phyloP scores from a whole-genome alignment of 1,140 invertebrate species.

The Aleiodes sp. region DNA sequence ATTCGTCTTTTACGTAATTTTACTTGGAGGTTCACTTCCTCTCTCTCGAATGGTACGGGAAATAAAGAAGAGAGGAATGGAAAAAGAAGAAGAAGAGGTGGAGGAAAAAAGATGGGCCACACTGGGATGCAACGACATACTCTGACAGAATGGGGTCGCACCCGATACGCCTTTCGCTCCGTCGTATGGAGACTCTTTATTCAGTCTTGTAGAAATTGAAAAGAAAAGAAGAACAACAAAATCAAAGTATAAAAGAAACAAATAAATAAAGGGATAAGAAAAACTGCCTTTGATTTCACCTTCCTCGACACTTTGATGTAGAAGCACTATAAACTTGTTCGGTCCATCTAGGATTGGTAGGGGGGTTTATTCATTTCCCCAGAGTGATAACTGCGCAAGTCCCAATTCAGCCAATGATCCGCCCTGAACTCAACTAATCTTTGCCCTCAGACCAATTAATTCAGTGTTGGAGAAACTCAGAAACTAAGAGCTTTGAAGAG shows the following conservation, averaged over 20 bases:
- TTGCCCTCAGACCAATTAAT: constrained; percentile 26
- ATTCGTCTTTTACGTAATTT: constrained; percentile 34
- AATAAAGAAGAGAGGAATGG: too few relatives aligned
- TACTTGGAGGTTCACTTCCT: constrained; percentile 1
- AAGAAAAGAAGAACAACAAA: not conserved
- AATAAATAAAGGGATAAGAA: not conserved
- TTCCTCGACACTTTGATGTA: not conserved
- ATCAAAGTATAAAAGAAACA: not conserved
- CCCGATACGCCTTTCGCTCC: constrained; percentile 37
- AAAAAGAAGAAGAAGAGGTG: not conserved
- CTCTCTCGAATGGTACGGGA: not conserved
- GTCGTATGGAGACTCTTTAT: not conserved
- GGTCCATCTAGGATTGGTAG: not conserved
- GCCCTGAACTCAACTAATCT: not conserved
- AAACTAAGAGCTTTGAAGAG: not conserved
- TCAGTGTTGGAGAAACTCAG: constrained; percentile 28
- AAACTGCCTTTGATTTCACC: not conserved
- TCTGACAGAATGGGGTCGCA: constrained; percentile 41
- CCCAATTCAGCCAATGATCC: not conserved
- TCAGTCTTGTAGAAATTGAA: not conserved
- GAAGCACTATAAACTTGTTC: not conserved
- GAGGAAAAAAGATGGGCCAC: constrained; percentile 6
- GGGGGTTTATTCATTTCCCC: constrained; percentile 9
- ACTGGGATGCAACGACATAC: constrained; percentile 22
- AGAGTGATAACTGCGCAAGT: not conserved